Conservation (phyloP, 2,888 invertebrate species). For the Torymus texanus region DNA sequence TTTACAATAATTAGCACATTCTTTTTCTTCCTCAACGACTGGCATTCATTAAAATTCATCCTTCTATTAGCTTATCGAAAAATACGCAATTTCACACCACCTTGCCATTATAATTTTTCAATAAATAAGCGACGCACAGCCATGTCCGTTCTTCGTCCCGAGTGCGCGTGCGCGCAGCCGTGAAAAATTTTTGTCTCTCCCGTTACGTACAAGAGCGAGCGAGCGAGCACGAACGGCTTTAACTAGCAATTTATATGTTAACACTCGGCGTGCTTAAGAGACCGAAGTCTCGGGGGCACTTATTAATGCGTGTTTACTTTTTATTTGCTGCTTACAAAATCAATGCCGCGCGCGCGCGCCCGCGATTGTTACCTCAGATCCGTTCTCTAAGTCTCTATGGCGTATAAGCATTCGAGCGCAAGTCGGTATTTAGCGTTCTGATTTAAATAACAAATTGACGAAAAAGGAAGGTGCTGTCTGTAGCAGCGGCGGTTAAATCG, state of each 20-base stretch:
- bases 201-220: background rate
- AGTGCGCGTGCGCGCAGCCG: background rate
- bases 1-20: no score
- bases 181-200: slow-evolving; percentile 19
- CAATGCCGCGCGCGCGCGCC: background rate
- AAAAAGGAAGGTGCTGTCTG: no score
- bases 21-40: no score
- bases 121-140: no score
- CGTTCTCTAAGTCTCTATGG: background rate
- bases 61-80: no score
- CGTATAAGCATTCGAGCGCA: no score
- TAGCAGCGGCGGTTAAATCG: no score
- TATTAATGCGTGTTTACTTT: slow-evolving; percentile 33
- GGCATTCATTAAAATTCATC: no score
- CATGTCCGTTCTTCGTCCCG: no score
- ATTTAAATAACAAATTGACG: slow-evolving; percentile 21
- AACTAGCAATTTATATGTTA: slow-evolving; percentile 31
- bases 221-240: background rate
- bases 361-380: slow-evolving; percentile 6
- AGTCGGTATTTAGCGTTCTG: background rate
- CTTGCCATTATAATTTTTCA: no score
- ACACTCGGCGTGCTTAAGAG: slow-evolving; percentile 17
- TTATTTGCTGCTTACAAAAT: slow-evolving; percentile 36
- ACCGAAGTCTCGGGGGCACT: slow-evolving; percentile 11
- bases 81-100: no score